Evolutionary conservation across 2,888 invertebrate genomes (phyloP), one percentile per base, ranked within the genome.

Genomic region (Drosophila stalkeri): DNA sequence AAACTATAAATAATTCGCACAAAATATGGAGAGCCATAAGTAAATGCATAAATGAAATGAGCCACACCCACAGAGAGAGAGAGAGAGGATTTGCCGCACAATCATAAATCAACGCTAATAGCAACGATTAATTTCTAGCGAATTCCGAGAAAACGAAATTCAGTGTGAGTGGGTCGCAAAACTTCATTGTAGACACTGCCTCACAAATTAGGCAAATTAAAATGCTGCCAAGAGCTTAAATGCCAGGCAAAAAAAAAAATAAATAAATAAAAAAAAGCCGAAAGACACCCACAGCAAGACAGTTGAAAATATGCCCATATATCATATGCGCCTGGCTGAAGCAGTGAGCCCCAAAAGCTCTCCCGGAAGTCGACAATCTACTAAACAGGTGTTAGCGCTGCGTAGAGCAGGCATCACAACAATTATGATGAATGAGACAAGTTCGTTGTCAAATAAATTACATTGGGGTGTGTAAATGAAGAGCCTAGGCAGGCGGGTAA

Each of bases 51-150:
- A 49, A 63, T 44, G 63, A 39, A 49, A 63, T 44, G 63, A 51
- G 61, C 61, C 64, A 52, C 59, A 37, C 66, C 67, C 71, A 27
- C 27, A 18, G 6, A 12, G 4, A 27, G 4, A 27, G 3, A 23
- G 3, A 23, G 27, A 27, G 27, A 23, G 41, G n/a, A 41, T 2
- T 14, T 20, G 35, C 59, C 49, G 71, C 52, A 55, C 60, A 51
- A 56, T 66, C 79, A 87, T 85, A 89, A 85, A 85, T 85, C 89
- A 85, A 84, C 77, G 64, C 74, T 72, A 89, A 85, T 89, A 80
- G 80, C 72, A 60, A 60, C 85, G 77, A 87, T 85, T 85, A 87
- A 89, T 89, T 89, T 80, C 63, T 72, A 68, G 81, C 72, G 69
- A 54, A 54, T 67, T 71, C 69, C 39, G 52, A 64, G 54, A 64